phyloP scores from a whole-genome alignment of 2,888 invertebrate species.

The Odontocolon sp. region DNA sequence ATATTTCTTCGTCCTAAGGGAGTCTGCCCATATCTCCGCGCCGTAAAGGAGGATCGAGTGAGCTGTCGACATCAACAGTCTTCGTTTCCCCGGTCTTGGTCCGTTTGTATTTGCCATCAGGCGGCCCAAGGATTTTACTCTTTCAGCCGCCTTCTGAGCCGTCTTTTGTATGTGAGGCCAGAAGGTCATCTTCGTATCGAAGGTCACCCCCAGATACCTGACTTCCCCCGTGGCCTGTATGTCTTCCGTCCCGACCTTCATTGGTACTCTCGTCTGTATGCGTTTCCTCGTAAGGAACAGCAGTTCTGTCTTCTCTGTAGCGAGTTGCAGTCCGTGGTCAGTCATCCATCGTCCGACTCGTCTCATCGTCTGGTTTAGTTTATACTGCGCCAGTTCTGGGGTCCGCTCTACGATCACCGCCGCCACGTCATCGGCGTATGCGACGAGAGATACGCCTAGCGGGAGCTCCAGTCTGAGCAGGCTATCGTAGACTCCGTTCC shows the following conservation, averaged over 20 bases:
- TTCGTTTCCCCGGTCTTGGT: constrained; percentile 46
- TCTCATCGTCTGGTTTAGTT: constrained; percentile 23
- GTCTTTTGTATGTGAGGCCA: constrained; percentile 52
- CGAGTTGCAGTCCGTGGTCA: constrained; percentile 44
- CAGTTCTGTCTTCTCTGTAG: constrained; percentile 59
- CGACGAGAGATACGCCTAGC: constrained; percentile 39
- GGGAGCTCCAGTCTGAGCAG: constrained; percentile 51
- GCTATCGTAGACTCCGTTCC: constrained; percentile 62
- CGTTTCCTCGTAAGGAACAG: constrained; percentile 55
- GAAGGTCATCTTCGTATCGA: constrained; percentile 58
- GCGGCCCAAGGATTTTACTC: constrained; percentile 41
- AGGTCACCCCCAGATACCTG: constrained; percentile 63
- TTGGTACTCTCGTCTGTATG: constrained; percentile 36
- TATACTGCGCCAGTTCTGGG: constrained; percentile 20
- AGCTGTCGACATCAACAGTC: constrained; percentile 45
- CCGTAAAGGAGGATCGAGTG: constrained; percentile 64
- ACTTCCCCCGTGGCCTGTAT: constrained; percentile 30
- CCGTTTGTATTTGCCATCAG: constrained; percentile 23
- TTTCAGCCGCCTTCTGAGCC: constrained; percentile 51
- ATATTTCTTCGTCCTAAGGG: constrained; percentile 51
- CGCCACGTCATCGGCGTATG: constrained; percentile 60
- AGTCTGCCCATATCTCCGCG: constrained; percentile 59
- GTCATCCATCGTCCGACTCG: constrained; percentile 27
- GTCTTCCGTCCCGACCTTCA: constrained; percentile 35
- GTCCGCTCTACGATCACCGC: constrained; percentile 47